Conservation (phyloP, 2,113 vertebrate species). For the Menura novaehollandiae region DNA sequence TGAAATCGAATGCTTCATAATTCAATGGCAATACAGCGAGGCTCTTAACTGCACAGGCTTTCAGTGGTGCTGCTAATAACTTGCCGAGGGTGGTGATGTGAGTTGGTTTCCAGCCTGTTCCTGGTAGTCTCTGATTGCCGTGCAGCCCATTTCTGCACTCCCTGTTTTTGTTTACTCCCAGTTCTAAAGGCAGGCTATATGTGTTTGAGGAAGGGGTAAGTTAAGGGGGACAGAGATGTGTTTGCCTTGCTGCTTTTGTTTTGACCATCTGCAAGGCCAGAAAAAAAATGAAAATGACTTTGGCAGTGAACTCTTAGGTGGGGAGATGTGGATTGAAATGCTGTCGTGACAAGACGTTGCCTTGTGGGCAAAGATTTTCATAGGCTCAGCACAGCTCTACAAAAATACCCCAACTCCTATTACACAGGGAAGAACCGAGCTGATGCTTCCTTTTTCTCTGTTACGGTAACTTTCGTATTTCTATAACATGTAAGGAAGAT, state of each 20-base stretch:
- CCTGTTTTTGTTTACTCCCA: background rate
- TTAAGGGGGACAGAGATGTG: background rate
- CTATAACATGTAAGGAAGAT: background rate
- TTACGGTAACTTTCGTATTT: background rate
- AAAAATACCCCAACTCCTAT: background rate
- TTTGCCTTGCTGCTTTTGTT: background rate
- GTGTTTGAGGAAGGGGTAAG: background rate
- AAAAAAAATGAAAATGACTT: background rate
- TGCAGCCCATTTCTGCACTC: background rate
- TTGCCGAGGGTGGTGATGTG: background rate
- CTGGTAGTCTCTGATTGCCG: background rate
- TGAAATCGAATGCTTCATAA: background rate
- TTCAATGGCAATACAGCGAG: background rate
- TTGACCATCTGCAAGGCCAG: background rate
- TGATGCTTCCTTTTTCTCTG: background rate
- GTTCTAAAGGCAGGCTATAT: background rate
- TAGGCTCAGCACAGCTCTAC: background rate
- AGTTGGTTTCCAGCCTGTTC: background rate
- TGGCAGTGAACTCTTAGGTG: background rate
- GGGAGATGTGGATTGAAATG: background rate
- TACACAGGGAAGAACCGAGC: background rate
- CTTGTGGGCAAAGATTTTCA: constrained; percentile 3
- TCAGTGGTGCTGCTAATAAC: background rate
- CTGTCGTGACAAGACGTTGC: background rate
- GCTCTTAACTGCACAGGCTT: background rate